phyloP scores from a whole-genome alignment of 1,140 invertebrate genomes.

The Drosophila bipectinata region DNA sequence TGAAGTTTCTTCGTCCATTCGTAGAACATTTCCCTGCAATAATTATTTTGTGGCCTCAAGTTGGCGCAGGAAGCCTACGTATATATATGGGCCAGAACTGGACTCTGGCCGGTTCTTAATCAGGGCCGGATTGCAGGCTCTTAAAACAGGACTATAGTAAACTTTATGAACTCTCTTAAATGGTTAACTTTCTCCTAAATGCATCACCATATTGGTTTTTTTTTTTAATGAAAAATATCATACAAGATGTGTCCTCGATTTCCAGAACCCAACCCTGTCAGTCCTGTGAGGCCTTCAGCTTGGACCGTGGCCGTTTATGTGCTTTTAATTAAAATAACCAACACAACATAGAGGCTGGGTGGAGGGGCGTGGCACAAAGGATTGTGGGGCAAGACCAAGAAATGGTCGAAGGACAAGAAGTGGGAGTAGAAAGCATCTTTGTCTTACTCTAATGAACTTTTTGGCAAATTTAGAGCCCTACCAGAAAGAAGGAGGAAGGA shows the following conservation, averaged over 20 bases:
- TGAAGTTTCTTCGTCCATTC: conserved; percentile 54
- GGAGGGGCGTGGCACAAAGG: conserved; percentile 27
- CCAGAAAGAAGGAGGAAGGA: conserved; percentile 22
- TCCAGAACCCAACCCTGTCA: not conserved
- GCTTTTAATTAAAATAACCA: conserved; percentile 67
- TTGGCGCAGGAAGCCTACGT: conserved; percentile 27
- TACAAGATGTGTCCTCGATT: not conserved
- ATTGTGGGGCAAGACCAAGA: conserved; percentile 5
- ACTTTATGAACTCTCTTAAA: no score
- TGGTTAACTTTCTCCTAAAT: no score
- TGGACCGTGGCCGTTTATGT: conserved; percentile 55
- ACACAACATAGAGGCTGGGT: conserved; percentile 41
- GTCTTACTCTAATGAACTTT: conserved; percentile 63
- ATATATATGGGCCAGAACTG: conserved; percentile 42
- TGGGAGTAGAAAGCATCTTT: conserved; percentile 26
- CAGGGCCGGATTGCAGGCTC: not conserved
- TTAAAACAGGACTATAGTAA: no score
- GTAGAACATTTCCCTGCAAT: conserved; percentile 63
- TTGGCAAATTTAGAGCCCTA: conserved; percentile 62
- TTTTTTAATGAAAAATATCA: no score
- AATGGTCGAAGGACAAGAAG: conserved; percentile 1
- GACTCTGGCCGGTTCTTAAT: conserved; percentile 13
- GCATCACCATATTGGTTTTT: not conserved
- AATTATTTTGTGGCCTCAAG: conserved; percentile 63
- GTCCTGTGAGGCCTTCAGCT: conserved; percentile 10